phyloP scores from a whole-genome alignment of 2,797 vertebrate species.

The Sarcoramphus papa region DNA sequence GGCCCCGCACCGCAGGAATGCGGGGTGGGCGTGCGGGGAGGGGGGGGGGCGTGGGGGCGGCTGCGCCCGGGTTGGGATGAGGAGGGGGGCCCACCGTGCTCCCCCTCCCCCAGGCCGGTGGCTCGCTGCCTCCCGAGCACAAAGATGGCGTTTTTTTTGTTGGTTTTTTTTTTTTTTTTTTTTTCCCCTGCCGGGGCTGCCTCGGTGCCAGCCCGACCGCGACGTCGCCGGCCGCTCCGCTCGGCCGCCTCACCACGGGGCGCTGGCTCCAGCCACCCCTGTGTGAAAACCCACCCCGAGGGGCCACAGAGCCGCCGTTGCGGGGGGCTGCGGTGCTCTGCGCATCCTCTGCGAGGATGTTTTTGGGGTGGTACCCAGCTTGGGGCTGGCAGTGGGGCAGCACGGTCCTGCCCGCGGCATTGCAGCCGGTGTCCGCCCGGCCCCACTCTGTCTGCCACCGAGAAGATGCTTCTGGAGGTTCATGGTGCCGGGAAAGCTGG shows the following conservation, averaged over 20 bases:
- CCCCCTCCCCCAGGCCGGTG: not conserved
- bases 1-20: constrained; percentile 40
- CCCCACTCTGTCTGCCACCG: accelerated
- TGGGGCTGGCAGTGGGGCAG: not conserved
- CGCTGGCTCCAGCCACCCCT: not conserved
- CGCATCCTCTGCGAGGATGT: not conserved
- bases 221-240: not conserved
- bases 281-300: too few relatives aligned
- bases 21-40: not conserved
- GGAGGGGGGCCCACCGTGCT: not conserved
- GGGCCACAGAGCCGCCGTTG: accelerated
- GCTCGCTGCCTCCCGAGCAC: not conserved
- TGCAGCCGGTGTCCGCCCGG: accelerated
- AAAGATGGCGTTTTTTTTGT: not conserved
- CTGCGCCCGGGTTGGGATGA: not conserved
- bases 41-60: not conserved
- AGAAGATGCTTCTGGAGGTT: not conserved
- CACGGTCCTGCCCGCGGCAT: not conserved
- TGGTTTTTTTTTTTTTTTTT: not conserved
- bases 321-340: not conserved
- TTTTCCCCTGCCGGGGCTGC: not conserved
- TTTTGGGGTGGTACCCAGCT: not conserved
- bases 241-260: not conserved
- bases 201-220: not conserved
- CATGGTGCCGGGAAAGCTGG: accelerated